These are phyloP conservation scores for Actinia tenebrosa DNA, from an alignment of 64 coral and sea anemone genomes.

Conservation along the genomic window DNA sequence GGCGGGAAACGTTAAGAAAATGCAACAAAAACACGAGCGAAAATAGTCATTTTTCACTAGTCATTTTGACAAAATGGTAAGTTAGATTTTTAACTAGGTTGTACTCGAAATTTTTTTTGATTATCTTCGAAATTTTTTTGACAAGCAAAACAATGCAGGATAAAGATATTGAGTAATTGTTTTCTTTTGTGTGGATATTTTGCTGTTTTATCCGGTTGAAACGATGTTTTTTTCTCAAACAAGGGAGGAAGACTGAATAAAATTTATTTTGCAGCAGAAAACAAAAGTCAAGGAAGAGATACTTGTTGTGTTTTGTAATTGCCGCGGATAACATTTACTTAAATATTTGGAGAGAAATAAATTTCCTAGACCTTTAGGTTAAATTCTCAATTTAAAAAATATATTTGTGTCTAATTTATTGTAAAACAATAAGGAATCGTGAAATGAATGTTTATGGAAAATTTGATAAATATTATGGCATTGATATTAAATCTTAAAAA, in stretches of 20 bases:
- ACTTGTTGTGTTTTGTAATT: no score
- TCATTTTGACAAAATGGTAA: neutral
- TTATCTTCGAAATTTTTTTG: neutral
- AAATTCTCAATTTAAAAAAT: neutral
- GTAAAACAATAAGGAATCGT: neutral
- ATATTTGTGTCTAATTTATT: neutral
- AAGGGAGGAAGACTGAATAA: neutral
- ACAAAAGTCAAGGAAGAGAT: neutral
- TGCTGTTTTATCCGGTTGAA: neutral
- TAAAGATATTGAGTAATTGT: neutral
- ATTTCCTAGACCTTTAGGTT: no score
- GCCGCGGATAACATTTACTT: no score
- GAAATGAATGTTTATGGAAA: neutral
- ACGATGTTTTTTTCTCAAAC: neutral
- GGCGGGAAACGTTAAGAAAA: neutral
- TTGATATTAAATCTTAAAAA: neutral
- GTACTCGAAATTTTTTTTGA: neutral
- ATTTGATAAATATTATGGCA: neutral
- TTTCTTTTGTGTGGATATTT: neutral
- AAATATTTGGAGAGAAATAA: no score
- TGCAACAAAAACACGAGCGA: neutral
- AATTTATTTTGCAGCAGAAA: neutral
- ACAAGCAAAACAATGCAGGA: no score
- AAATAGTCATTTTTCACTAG: neutral
- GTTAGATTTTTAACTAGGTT: neutral